Evolutionary conservation across 2,888 invertebrate species (phyloP), one percentile per base, ranked within the genome.

Genomic region (Petrolisthes manimaculis): DNA sequence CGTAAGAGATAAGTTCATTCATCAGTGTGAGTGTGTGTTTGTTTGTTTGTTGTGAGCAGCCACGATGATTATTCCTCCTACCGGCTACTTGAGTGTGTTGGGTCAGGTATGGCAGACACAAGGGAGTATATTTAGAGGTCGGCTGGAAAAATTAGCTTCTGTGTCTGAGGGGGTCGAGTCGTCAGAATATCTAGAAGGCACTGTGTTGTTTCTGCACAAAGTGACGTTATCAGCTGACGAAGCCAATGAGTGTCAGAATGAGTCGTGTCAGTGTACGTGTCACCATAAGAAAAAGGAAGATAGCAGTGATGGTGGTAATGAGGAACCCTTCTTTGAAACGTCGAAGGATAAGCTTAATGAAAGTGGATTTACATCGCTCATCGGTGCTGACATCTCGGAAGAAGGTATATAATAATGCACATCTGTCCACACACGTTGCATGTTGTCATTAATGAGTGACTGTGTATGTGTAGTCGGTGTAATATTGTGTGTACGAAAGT

Each of bases 201-300:
- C 88, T 14, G 88, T 88, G 80, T 71, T 88, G 61, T 88, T 88
- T 67, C 67, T 88, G 67, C 84, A 88, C 75, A 88, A 88, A 79
- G 75, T 88, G 74, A 78, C 51, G 18, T 74, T 88, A n/a, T 61
- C 75, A 8, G 87, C 75, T 0, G 82, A 81, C 21, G 82, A 81
- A 18, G 74, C 88, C 8, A 54, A 79, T 21, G 75, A 61, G 74
- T 88, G 88, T 80, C 54, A 80, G 12, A 80, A 84, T 61, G 84
- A 75, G 21, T 74, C 71, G 6, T 88, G 88, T 56, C 80, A 84
- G 54, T 88, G 88, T 61, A 84, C 56, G 54, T 88, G 88, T 54
- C 88, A 88, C 37, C 84, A 88, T 51, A 78, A 80, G 69, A 88
- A 74, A 75, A 55, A 21, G 14, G 37, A 37, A 37, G 37, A 37